phyloP scores from a whole-genome alignment of 2,797 vertebrate genomes.

The Galago senegalensis region DNA sequence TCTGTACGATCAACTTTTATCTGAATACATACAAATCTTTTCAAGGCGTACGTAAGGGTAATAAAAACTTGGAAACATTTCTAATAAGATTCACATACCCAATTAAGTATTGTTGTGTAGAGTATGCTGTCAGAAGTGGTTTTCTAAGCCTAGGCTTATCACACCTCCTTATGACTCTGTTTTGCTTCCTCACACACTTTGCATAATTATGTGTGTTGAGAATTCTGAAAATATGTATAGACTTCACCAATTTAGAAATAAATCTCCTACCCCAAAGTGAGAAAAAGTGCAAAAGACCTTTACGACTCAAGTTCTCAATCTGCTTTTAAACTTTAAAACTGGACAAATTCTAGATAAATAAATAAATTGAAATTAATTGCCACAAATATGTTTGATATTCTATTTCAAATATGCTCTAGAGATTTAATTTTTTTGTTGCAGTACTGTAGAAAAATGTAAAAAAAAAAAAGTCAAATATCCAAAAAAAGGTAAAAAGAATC shows the following conservation, averaged over 20 bases:
- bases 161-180: slow-evolving; percentile 77
- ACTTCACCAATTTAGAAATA: slow-evolving; percentile 79
- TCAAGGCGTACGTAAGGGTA: slow-evolving; percentile 72
- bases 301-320: slow-evolving; percentile 73
- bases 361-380: slow-evolving; percentile 71
- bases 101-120: slow-evolving; percentile 81
- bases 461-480: not conserved
- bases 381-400: slow-evolving; percentile 64
- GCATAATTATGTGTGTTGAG: slow-evolving; percentile 82
- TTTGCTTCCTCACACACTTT: slow-evolving; percentile 82
- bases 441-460: slow-evolving; percentile 58
- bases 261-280: slow-evolving; percentile 68
- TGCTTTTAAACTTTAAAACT: slow-evolving; percentile 64
- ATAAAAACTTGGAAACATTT: slow-evolving; percentile 79
- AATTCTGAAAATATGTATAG: slow-evolving; percentile 83
- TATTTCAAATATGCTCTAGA: slow-evolving; percentile 58
- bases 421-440: slow-evolving; percentile 51
- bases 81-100: slow-evolving; percentile 81
- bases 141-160: slow-evolving; percentile 78
- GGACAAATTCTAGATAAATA: slow-evolving; percentile 74
- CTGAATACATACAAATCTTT: slow-evolving; percentile 74
- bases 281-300: slow-evolving; percentile 74
- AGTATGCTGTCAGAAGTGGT: slow-evolving; percentile 63
- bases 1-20: slow-evolving; percentile 79
- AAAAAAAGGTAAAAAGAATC: slow-evolving; percentile 66